These are phyloP conservation scores for Catharus bicknelli DNA, from an alignment of 2,113 vertebrate species.

Conservation along the genomic window DNA sequence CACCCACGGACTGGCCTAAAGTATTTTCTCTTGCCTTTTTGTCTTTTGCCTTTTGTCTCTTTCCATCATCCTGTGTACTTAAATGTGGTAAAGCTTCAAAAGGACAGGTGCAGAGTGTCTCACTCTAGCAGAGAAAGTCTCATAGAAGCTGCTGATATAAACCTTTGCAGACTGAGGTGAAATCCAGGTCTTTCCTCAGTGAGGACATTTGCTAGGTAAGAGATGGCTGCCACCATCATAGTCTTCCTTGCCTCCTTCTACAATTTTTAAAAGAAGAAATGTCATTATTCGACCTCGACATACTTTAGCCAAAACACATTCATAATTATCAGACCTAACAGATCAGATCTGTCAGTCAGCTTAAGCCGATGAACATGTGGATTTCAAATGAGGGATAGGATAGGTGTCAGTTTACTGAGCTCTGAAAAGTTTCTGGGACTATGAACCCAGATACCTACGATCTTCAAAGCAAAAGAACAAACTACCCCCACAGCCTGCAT, in stretches of 20 bases:
- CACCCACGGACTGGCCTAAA: background rate
- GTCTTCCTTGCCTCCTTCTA: background rate
- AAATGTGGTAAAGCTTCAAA: fast-evolving
- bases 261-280: background rate
- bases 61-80: background rate
- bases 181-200: background rate
- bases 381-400: background rate
- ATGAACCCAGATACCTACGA: background rate
- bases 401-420: background rate
- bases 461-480: background rate
- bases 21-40: background rate
- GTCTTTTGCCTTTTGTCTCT: background rate
- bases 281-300: background rate
- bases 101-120: background rate
- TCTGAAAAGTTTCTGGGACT: background rate
- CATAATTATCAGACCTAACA: background rate
- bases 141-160: background rate
- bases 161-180: background rate
- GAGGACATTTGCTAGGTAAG: background rate
- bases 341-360: background rate
- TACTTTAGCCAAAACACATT: background rate
- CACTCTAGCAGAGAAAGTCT: background rate
- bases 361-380: background rate
- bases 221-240: background rate
- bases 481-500: background rate